Base-by-base conservation (phyloP, 2,888 invertebrate species). In the Sarcophaga subvicina region DNA sequence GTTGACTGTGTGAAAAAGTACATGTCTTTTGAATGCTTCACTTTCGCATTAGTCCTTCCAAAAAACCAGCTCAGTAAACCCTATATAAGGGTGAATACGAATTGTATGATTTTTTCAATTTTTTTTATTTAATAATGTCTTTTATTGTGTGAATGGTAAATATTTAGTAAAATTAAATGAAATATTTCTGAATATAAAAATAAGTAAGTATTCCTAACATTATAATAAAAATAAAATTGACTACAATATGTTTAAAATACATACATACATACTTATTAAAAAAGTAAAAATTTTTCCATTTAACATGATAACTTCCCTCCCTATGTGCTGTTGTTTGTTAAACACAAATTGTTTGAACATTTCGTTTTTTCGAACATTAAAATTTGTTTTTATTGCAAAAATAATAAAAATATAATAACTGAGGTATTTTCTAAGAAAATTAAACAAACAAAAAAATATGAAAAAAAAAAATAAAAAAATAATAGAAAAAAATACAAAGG, bases 341-440 rank as follows among this genome's bases (percentile, higher is more conserved):
- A 45, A 47, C 45, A 45, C 3, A 67, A 47, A 45, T 54, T 54
- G 54, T 17, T 54, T 54, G 54, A 2, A 49, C 4, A 37, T 54
- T 54, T 17, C 17, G 1, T 54, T 54, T 54, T 4, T 14, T 14
- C 6, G 54, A 14, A 54, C 69, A 82, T 80, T 83, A 76, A 80
- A 79, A 67, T 80, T 76, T 76, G 80, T 78, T 62, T 66, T 86
- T 86, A 86, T 83, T 67, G 63, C 62, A 27, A 62, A 17, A 54
- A 62, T 63, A 80, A 76, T 71, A 79, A 71, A 78, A 14, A 75
- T 11, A 37, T 59, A 67, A 60, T 49, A 70, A 79, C 25, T 70
- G 27, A 63, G 70, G 69, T 14, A 37, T 37, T 47, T 37, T 47
- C 14, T 2, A 49, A 54, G 12, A 47, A 77, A 54, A 54, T 12